A percentile compares a stretch with the other conserved stretches of the same genome.
Conservation (phyloP, 2,113 vertebrate genomes). For the Salvator merianae region DNA sequence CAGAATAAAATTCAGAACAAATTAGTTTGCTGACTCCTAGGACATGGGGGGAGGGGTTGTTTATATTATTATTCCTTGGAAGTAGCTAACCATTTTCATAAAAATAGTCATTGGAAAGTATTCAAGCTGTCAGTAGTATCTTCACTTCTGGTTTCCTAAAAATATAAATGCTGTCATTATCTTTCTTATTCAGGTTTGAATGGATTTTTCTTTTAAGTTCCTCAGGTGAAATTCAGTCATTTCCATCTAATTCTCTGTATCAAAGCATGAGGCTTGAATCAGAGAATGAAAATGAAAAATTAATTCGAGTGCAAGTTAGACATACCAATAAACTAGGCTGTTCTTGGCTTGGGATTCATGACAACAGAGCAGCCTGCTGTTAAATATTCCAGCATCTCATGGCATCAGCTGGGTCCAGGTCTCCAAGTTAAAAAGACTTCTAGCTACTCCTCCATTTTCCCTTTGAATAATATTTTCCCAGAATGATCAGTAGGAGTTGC, state of each 20-base stretch:
- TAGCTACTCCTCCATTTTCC: not conserved
- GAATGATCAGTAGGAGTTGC: no score
- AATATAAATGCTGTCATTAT: not conserved
- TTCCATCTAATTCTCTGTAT: not conserved
- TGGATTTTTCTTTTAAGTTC: not conserved
- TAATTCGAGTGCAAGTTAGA: not conserved
- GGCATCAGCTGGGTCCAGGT: not conserved
- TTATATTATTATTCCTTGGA: not conserved
- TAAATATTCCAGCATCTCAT: not conserved
- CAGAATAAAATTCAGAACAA: not conserved
- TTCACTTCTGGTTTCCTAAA: not conserved
- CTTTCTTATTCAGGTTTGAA: not conserved
- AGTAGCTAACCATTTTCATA: not conserved
- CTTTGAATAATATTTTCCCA: not conserved
- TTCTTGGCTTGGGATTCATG: not conserved
- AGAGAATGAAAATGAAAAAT: not conserved
- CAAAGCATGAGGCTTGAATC: not conserved
- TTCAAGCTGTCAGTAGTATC: no score
- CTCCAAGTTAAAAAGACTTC: not conserved
- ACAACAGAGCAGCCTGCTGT: not conserved
- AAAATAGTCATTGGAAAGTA: no score
- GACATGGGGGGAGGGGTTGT: not conserved
- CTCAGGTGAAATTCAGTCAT: not conserved
- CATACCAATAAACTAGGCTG: not conserved
- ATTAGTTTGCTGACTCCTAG: not conserved